Conservation (phyloP, 2,797 vertebrate species). For the Neopelma chrysocephalum region DNA sequence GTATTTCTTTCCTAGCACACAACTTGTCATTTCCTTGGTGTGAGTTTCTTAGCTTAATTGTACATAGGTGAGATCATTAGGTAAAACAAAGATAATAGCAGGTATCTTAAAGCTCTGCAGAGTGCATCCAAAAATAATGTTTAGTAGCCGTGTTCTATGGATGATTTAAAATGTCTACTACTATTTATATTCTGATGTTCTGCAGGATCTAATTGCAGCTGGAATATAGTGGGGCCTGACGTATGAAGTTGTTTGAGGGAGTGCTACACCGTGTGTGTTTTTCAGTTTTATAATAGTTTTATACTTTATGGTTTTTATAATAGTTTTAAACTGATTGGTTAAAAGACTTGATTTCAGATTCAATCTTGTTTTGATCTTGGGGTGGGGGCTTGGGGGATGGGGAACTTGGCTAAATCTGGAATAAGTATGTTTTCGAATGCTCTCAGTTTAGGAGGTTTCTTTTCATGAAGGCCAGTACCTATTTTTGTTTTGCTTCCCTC, state of each 20-base stretch:
- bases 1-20: not conserved
- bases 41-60: not conserved
- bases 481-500: not conserved
- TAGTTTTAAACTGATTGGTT: not conserved
- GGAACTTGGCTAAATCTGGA: not conserved
- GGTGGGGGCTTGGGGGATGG: rapidly evolving
- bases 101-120: not conserved
- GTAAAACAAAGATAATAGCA: not conserved
- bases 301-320: not conserved
- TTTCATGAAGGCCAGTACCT: not conserved
- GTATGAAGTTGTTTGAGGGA: not conserved
- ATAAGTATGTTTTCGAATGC: not conserved
- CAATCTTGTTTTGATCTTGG: not conserved
- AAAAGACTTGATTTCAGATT: not conserved
- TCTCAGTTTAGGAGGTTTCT: not conserved
- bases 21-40: not conserved
- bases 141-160: not conserved
- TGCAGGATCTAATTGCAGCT: not conserved
- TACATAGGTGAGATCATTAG: not conserved
- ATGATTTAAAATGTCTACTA: not conserved
- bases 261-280: not conserved
- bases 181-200: not conserved
- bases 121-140: not conserved
- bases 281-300: not conserved
- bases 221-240: not conserved